Evolutionary conservation across 2,113 vertebrate genomes (phyloP), one percentile per base, ranked within the genome.

Genomic region (Gopherus flavomarginatus): DNA sequence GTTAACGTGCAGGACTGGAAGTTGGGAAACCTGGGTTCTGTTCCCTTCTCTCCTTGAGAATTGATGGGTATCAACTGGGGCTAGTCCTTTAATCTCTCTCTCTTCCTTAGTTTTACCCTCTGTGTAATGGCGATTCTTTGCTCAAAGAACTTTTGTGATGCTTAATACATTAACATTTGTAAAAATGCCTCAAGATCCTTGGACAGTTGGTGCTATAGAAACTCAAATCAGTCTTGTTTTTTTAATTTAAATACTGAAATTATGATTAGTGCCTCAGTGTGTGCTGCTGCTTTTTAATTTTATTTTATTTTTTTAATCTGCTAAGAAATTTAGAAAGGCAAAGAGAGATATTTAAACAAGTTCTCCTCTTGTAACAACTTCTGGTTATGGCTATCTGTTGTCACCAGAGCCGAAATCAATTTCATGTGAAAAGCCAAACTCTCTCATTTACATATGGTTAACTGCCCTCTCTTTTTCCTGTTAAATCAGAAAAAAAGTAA

Each of bases 321-420:
- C 93, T 96, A 81, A 95, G 29, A 95, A 85, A 47, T 56, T 88
- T 88, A 87, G 49, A 93, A 94, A 91, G 62, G 22, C 56, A 90
- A 92, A 62, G 69, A 92, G 93, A 90, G 22, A 50, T 82, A 50
- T 95, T 90, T 86, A 24, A 87, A 93, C 27, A 91, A 83, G 88
- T 79, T 87, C 53, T 86, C 92, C 81, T 87, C 91, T 93, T 88
- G 22, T 92, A 96, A 85, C 90, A 93, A 82, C 93, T 97, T 96
- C 87, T 95, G 81, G 83, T 94, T 96, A 96, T 92, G 91, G 88
- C 83, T 80, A 92, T 93, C 96, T 96, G 90, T 94, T 96, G 92
- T 96, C 95, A 95, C 92, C 91, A 97, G 88, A 96, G 91, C 86
- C 94, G 90, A 97, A 97, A 96, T 97, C 88, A 90, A 69, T 95